Conservation (phyloP, 2,113 vertebrate genomes). For the Argyrosomus japonicus region DNA sequence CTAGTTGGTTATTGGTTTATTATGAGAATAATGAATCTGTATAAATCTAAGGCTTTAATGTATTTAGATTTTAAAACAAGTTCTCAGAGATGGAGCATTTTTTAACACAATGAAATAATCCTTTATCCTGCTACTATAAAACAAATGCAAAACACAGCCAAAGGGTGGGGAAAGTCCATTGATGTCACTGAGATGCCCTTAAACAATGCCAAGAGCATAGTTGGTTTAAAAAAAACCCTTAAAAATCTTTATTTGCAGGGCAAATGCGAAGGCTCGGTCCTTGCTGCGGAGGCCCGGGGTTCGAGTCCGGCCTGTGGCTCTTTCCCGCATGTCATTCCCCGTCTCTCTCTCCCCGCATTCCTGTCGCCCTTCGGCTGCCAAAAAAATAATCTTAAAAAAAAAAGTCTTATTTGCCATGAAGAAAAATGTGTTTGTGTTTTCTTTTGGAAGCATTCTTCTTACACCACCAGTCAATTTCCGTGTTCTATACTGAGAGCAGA, state of each 20-base stretch:
- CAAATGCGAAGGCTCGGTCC: no score
- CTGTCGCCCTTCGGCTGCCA: no score
- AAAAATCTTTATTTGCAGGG: neutral
- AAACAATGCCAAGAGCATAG: neutral
- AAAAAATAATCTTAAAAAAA: no score
- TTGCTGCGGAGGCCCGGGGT: no score
- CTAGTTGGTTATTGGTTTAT: neutral
- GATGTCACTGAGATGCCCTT: neutral
- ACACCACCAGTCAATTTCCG: constrained; percentile 1
- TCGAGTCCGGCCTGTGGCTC: no score
- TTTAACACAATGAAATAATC: neutral
- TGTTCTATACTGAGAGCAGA: neutral
- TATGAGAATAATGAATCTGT: no score
- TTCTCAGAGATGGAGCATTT: no score
- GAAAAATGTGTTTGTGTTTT: neutral
- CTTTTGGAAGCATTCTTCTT: constrained; percentile 4
- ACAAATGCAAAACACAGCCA: neutral
- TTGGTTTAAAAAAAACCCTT: neutral
- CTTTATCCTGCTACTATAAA: neutral
- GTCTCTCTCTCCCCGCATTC: no score
- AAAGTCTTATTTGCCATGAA: no score
- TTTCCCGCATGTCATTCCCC: no score
- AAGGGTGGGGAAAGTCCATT: neutral
- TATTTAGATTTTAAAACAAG: no score
- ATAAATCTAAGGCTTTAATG: no score